phyloP scores from a whole-genome alignment of 1,140 invertebrate species.

The Bombus vancouverensis region DNA sequence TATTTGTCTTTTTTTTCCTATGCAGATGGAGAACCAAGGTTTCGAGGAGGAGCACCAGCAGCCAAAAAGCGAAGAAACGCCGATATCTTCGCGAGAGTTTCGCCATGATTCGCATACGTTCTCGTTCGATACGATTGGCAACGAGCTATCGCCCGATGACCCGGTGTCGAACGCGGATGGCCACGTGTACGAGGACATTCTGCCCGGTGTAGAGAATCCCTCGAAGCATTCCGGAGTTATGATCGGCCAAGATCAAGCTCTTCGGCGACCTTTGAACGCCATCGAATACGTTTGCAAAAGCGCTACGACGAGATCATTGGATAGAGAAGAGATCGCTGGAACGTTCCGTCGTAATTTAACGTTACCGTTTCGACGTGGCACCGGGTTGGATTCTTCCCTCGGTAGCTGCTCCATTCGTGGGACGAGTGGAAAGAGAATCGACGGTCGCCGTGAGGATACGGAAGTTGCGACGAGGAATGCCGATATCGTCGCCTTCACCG shows the following conservation, averaged over 20 bases:
- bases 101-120: background rate
- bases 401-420: slow-evolving; percentile 72
- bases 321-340: background rate
- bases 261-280: background rate
- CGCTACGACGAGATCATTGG: background rate
- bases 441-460: slow-evolving; percentile 1
- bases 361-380: slow-evolving; percentile 66
- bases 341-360: slow-evolving; percentile 73
- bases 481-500: background rate
- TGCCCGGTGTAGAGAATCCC: slow-evolving; percentile 6
- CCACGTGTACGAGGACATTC: slow-evolving; percentile 80
- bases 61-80: background rate
- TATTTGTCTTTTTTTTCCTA: background rate
- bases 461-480: background rate
- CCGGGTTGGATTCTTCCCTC: slow-evolving; percentile 41
- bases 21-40: slow-evolving; percentile 79
- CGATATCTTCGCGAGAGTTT: background rate
- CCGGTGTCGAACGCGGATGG: slow-evolving; percentile 32
- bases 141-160: no score
- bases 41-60: slow-evolving; percentile 75
- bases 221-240: background rate
- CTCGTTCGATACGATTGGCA: background rate
- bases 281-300: no score
- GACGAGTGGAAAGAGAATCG: slow-evolving; percentile 67
- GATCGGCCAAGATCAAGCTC: background rate